A percentile compares a stretch with the other conserved stretches of the same genome.
Evolutionary conservation across 2,113 vertebrate species (phyloP).

Genomic region (Zosterops lateralis): DNA sequence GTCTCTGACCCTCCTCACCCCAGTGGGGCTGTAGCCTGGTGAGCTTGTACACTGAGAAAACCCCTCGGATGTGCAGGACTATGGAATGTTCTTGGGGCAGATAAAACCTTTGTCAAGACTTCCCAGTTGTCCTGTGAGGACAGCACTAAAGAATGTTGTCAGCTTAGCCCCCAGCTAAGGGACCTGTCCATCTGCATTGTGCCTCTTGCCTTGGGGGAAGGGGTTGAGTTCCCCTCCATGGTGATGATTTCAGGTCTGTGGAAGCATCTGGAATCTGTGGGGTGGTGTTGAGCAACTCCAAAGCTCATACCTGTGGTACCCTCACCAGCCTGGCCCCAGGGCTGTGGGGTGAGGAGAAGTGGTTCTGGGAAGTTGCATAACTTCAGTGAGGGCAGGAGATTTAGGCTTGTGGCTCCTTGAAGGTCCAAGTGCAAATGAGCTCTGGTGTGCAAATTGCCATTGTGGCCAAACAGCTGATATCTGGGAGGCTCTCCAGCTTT

Average conservation of each 20-base stretch:
- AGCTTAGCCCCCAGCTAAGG: neutral
- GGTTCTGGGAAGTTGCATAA: neutral
- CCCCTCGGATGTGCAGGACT: accelerated
- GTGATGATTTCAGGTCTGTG: neutral
- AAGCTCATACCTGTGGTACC: neutral
- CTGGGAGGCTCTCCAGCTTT: neutral
- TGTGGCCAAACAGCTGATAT: neutral
- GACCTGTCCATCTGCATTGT: neutral
- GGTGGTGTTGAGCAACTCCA: neutral
- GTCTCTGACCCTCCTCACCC: neutral
- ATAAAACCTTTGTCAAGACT: neutral
- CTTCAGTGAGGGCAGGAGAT: neutral
- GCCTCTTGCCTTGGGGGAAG: neutral
- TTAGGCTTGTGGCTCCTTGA: neutral
- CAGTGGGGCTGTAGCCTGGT: neutral
- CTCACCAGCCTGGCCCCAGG: neutral
- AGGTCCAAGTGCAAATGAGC: neutral
- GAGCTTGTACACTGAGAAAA: neutral
- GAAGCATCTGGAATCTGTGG: neutral
- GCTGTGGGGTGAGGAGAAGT: neutral
- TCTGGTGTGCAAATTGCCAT: neutral
- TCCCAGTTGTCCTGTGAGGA: neutral
- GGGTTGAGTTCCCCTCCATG: neutral
- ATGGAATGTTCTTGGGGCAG: neutral
- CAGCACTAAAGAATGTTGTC: neutral